These are phyloP conservation scores for Diglossa cyanea DNA, from an alignment of 2,797 vertebrate genomes.

Conservation along the genomic window DNA sequence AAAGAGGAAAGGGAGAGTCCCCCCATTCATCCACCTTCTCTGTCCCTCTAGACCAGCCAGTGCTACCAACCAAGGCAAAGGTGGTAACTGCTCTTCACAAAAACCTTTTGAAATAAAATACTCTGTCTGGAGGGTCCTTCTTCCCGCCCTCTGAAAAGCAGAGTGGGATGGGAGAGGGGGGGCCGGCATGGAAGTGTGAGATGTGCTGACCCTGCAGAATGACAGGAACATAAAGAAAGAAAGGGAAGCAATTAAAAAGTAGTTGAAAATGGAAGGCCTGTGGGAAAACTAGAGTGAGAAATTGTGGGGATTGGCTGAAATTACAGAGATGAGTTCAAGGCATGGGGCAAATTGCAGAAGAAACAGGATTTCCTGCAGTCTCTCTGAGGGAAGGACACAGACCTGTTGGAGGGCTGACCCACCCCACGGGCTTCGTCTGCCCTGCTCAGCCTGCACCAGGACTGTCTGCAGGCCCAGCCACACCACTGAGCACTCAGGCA, in stretches of 20 bases:
- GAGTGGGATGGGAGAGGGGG: not conserved
- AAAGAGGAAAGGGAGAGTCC: not conserved
- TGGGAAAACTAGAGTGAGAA: not conserved
- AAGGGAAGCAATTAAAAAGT: not conserved
- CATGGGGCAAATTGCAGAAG: not conserved
- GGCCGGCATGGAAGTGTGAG: not conserved
- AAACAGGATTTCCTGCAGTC: not conserved
- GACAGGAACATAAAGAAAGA: rapidly evolving
- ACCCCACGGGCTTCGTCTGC: rapidly evolving
- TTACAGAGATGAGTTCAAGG: not conserved
- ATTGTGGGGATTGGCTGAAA: not conserved
- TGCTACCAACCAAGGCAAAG: not conserved
- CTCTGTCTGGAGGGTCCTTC: not conserved
- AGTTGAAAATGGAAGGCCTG: not conserved
- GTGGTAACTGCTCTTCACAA: not conserved
- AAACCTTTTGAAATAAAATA: not conserved
- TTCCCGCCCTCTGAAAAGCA: not conserved
- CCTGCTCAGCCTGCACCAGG: not conserved
- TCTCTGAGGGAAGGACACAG: not conserved
- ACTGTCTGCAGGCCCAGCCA: not conserved
- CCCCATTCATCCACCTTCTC: not conserved
- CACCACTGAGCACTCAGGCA: not conserved
- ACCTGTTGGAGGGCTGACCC: not conserved
- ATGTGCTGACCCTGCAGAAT: not conserved
- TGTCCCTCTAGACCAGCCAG: not conserved